Evolutionary conservation across 1,140 invertebrate genomes (phyloP), one percentile per base, ranked within the genome.

Genomic region (Ostrea edulis): DNA sequence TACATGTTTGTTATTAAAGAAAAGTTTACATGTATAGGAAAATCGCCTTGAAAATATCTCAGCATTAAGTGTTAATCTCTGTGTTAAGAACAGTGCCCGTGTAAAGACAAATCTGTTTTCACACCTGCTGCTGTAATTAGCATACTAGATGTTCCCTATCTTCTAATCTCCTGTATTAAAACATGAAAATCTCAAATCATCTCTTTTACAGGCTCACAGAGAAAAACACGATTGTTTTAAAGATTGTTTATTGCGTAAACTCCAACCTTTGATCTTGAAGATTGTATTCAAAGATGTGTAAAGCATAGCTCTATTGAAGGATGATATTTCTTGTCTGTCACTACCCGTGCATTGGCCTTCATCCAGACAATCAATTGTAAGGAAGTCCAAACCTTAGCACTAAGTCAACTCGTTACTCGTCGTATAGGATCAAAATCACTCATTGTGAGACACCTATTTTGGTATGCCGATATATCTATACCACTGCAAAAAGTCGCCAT

Each of bases 381-480:
- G 68, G 68, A 77, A 35, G 68, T 77, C 68, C 22, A 22, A 77
- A 35, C 25, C 68, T 9, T 5, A n/a, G 68, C 29, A 77, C 68
- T 29, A 9, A 29, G 14, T 77, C 8, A 77, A 25, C 68, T 25
- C 8, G 8, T 12, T 35, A 77, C 22, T 77, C 68, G 8, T 17
- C 29, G 68, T 77, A 25, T 77, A 77, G 68, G 68, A 77, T 77
- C 68, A 77, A 71, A 77, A 77, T 35, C 25, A 77, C 25, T 29
- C 22, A 29, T 77, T 77, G 68, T 77, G 68, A 35, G 68, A 25
- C 29, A 9, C 68, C 29, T 62, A 25, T 35, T 77, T 77, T 77
- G 68, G 68, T 77, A 77, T 77, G 68, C 68, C 68, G 68, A 77
- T 12, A 77, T 25, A 77, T 35, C 68, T 77, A 77, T 77, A 77